Percentiles rank a stretch among this genome's conserved stretches.
Evolutionary conservation across 2,797 vertebrate species (phyloP).

Genomic region (Cetoscarus ocellatus): DNA sequence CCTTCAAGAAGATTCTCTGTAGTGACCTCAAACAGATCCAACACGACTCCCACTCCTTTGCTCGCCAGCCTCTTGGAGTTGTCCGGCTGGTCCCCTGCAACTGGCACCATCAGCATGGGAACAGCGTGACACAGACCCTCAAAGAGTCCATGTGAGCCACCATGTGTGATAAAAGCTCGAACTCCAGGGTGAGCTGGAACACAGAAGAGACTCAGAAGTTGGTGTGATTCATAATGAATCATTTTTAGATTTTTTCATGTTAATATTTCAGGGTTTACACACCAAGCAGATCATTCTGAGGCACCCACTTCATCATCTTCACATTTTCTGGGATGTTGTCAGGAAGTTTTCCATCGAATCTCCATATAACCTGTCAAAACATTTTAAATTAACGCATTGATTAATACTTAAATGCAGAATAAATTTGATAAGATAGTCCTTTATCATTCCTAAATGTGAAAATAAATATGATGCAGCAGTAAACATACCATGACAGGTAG

Average conservation of each 20-base stretch:
- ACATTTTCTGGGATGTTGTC: conserved; percentile 87
- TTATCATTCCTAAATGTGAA: too few relatives aligned
- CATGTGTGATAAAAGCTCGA: conserved; percentile 93
- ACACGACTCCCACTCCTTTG: conserved; percentile 85
- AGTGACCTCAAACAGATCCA: conserved; percentile 87
- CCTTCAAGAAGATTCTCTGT: conserved; percentile 82
- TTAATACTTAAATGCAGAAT: neutral
- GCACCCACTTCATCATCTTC: conserved; percentile 93
- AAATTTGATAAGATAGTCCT: too few relatives aligned
- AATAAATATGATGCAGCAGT: too few relatives aligned
- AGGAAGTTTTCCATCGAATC: conserved; percentile 85
- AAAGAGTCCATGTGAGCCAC: conserved; percentile 91
- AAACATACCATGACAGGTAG: too few relatives aligned
- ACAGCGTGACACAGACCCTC: conserved; percentile 93
- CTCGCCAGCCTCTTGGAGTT: conserved; percentile 86
- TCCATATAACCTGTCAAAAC: conserved; percentile 89
- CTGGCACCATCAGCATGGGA: conserved; percentile 93
- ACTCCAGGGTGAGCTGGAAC: conserved; percentile 86
- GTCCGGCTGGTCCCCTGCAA: conserved; percentile 91
- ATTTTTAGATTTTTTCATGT: neutral
- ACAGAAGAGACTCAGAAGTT: fast-evolving
- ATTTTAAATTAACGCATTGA: neutral
- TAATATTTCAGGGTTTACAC: conserved; percentile 8
- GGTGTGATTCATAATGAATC: neutral
- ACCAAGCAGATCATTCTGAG: conserved; percentile 96